Evolutionary conservation across 1,140 invertebrate species (phyloP), one percentile per base, ranked within the genome.

Genomic region (Ylistrum balloti): DNA sequence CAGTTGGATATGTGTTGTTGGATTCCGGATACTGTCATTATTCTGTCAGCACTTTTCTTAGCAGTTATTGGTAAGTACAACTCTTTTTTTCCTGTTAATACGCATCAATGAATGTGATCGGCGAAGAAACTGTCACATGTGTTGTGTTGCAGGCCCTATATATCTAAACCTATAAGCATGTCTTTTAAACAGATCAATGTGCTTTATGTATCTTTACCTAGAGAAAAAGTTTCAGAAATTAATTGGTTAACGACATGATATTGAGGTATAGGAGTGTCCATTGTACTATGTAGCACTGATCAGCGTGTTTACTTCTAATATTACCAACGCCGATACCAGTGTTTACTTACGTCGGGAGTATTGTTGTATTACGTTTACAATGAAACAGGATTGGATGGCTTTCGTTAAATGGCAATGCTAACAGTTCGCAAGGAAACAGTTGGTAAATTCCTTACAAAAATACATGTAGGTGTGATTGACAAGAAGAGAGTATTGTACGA

Each of bases 11-110:
- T 74, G 56, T 28, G 22, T 74, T n/a, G 56, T 74, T n/a, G 56
- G 9, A 74, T 74, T 74, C 17, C 17, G n/a, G 22, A 74, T 74
- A 74, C 56, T 74, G 56, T 28, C 56, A 28, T 74, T n/a, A n/a
- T 74, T 74, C 56, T 74, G 22, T 28, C 56, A 74, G 56, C 17
- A 28, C 56, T 74, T n/a, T 74, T 74, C 56, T 74, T 74, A 74
- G 56, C 56, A 74, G 56, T 74, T 3, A 74, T 74, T 74, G 56
- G 56, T 74, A n/a, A 74, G 56, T 74, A 74, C 56, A 7, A 2
- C 56, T 17, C 28, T 48, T 48, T 48, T 48, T 2, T 48, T 48
- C 15, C 15, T 74, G 35, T 38, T 38, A 38, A 7, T 38, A 5
- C 35, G 35, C 35, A 38, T 38, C 35, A 38, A 5, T 38, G 5